Percentiles rank a stretch among this genome's conserved stretches.
Conservation (phyloP, 2,888 invertebrate genomes). For the Drosophila algonquin region DNA sequence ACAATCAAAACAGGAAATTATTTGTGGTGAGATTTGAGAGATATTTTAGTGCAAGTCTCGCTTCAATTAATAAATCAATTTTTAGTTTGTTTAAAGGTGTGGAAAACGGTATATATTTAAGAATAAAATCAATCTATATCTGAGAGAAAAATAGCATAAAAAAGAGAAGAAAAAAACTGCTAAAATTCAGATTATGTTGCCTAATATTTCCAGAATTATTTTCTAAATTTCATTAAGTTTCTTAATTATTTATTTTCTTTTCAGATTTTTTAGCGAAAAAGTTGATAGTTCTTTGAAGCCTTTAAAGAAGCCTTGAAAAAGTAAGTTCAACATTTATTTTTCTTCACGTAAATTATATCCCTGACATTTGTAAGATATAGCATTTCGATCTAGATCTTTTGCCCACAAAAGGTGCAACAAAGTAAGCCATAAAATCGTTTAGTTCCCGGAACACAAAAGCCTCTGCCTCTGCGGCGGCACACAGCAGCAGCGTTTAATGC, state of each 20-base stretch:
- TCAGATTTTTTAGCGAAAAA: neutral
- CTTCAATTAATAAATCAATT: neutral
- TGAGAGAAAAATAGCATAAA: no score
- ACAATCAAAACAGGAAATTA: no score
- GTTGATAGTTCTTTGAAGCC: neutral
- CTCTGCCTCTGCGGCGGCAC: neutral
- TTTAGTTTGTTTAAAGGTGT: neutral
- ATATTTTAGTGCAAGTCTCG: neutral
- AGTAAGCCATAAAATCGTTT: neutral
- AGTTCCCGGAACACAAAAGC: constrained; percentile 21
- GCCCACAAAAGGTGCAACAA: neutral
- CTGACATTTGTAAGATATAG: neutral
- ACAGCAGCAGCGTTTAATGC: constrained; percentile 6
- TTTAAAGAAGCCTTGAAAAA: no score
- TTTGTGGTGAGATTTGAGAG: neutral
- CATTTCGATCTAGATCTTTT: neutral
- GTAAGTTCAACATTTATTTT: neutral
- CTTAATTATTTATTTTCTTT: neutral
- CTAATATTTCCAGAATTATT: no score
- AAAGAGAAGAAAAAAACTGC: no score
- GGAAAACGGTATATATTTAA: neutral
- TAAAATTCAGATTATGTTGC: no score
- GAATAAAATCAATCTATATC: no score
- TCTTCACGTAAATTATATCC: neutral
- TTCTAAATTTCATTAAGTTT: no score